A percentile compares a stretch with the other conserved stretches of the same genome.
Evolutionary conservation across 1,140 invertebrate genomes (phyloP).

Genomic region (Pissodes strobi): DNA sequence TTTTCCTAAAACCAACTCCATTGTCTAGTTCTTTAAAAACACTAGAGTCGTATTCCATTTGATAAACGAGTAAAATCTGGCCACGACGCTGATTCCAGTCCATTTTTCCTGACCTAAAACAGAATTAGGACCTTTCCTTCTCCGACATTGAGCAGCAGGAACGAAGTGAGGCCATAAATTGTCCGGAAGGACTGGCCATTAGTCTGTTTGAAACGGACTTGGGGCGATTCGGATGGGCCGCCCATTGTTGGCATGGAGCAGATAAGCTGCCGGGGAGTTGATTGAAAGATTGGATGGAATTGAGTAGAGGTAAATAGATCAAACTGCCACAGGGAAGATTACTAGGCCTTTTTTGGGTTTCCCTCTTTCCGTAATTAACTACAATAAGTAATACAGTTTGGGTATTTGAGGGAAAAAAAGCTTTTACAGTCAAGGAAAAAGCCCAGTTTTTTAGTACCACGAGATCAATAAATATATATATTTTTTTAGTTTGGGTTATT

Average conservation of each 20-base stretch:
- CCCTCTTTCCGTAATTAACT: conserved; percentile 41
- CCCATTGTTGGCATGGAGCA: conserved; percentile 24
- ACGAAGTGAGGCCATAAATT: conserved; percentile 48
- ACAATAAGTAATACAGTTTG: conserved; percentile 42
- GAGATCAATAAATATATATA: too few species aligned
- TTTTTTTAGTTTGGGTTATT: too few species aligned
- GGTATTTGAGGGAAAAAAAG: conserved; percentile 19
- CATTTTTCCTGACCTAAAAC: conserved; percentile 10
- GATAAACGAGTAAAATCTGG: conserved; percentile 19
- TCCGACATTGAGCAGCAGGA: conserved; percentile 45
- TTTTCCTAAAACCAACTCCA: too few species aligned
- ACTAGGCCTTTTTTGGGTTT: too few species aligned
- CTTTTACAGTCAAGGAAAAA: too few species aligned
- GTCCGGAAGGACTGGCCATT: conserved; percentile 51
- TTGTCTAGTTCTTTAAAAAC: not conserved
- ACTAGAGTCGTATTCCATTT: not conserved
- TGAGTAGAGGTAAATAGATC: conserved; percentile 34
- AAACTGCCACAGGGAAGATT: conserved; percentile 22
- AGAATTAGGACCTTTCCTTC: conserved; percentile 39
- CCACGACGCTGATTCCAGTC: conserved; percentile 3
- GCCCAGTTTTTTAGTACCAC: too few species aligned
- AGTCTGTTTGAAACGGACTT: conserved; percentile 47
- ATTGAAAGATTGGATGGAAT: conserved; percentile 35
- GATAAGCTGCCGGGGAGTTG: conserved; percentile 28
- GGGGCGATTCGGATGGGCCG: conserved; percentile 32